phyloP scores from a whole-genome alignment of 2,797 vertebrate genomes.

The Synanceia verrucosa region DNA sequence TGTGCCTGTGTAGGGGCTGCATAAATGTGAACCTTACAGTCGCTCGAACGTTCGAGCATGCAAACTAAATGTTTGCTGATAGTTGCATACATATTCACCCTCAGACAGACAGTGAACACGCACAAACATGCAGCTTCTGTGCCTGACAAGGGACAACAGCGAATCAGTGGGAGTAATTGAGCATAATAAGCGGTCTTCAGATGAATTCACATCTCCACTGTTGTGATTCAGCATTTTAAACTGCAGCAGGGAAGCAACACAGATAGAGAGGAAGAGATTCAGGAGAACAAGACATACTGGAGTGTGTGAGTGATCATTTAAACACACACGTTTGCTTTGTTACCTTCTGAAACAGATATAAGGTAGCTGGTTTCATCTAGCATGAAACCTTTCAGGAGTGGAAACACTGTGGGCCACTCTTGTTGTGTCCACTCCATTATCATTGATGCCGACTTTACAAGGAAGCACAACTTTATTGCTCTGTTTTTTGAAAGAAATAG shows the following conservation, averaged over 20 bases:
- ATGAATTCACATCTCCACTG: slow-evolving; percentile 24
- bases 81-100: background rate
- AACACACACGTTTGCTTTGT: background rate
- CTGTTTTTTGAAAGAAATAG: slow-evolving; percentile 22
- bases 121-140: background rate
- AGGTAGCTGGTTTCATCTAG: background rate
- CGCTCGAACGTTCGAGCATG: background rate
- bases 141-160: slow-evolving; percentile 22
- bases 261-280: background rate
- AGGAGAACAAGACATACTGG: background rate
- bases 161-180: slow-evolving; percentile 47
- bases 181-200: slow-evolving; percentile 36
- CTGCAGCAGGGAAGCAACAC: background rate
- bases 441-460: slow-evolving; percentile 17
- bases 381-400: slow-evolving; percentile 21
- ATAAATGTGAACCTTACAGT: background rate
- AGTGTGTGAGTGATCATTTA: background rate
- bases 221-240: slow-evolving; percentile 39
- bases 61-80: background rate
- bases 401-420: slow-evolving; percentile 16
- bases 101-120: background rate
- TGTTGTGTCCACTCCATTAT: slow-evolving; percentile 30
- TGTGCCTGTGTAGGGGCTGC: background rate
- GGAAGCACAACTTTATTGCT: slow-evolving; percentile 1
- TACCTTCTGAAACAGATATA: slow-evolving; percentile 11